Evolutionary conservation across 2,888 invertebrate species (phyloP), one percentile per base, ranked within the genome.

Genomic region (Lagria hirta): DNA sequence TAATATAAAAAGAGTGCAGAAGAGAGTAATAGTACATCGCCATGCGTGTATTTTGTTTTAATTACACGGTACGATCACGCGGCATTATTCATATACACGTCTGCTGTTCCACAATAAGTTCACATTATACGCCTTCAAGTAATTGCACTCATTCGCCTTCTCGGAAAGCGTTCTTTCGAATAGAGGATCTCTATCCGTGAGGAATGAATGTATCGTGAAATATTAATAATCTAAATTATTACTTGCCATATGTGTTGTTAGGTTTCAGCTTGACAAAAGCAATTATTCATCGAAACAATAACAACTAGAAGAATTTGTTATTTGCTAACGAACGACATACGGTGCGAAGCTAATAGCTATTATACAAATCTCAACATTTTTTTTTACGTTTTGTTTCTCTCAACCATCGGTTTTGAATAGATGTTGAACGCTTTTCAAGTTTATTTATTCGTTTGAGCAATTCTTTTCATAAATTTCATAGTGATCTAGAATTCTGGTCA

Each of bases 61-160:
- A 69, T 69, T 69, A 68, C 66, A 69, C 64, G 69, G 61, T 65
- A 64, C 61, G 66, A 65, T 66, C 64, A 58, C 53, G 62, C 61
- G 64, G 62, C 67, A 67, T 69, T 69, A 69, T 69, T 69, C 68
- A 68, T 68, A 64, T 66, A 58, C 69, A 68, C 67, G 69, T 68
- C 61, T 55, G 56, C 47, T 60, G 64, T 65, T 65, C 64, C 61
- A 66, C 67, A 65, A 68, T 66, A 66, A 67, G 65, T 66, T 66
- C 64, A 61, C 60, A 64, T 68, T 65, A 65, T 60, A 65, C 65
- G 65, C 63, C 61, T 63, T 54, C 57, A 51, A 61, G 64, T 62
- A 66, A 68, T 69, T 66, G 68, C 66, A 62, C 66, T 65, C 60
- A 58, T 67, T 67, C 62, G 60, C 58, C 51, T 66, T 65, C 66